Evolutionary conservation across 2,888 invertebrate genomes (phyloP).

Genomic region (Pocota personata): DNA sequence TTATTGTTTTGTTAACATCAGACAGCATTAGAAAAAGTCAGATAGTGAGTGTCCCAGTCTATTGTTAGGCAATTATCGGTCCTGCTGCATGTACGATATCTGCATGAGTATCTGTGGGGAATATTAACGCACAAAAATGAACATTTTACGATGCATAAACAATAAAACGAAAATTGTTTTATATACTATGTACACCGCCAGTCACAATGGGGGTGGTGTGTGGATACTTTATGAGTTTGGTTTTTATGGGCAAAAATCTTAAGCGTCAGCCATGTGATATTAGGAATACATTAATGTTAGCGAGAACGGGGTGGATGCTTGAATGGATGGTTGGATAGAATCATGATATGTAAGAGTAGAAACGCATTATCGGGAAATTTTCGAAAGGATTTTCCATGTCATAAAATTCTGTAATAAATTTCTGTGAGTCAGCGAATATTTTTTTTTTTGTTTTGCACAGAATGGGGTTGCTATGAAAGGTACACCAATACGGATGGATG

Average conservation of each 20-base stretch:
- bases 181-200: neutral
- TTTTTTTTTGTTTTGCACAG: neutral
- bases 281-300: slow-evolving; percentile 62
- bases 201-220: neutral
- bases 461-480: neutral
- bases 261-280: slow-evolving; percentile 60
- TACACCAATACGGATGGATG: neutral
- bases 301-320: slow-evolving; percentile 14
- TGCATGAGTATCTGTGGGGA: slow-evolving; percentile 5
- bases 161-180: slow-evolving; percentile 56
- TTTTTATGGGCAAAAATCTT: slow-evolving; percentile 54
- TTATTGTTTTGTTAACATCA: neutral
- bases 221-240: slow-evolving; percentile 15
- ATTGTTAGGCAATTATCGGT: slow-evolving; percentile 21
- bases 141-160: slow-evolving; percentile 58
- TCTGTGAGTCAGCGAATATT: slow-evolving; percentile 60
- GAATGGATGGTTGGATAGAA: neutral
- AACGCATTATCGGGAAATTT: slow-evolving; percentile 54
- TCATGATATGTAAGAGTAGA: slow-evolving; percentile 26
- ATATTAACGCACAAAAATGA: slow-evolving; percentile 35
- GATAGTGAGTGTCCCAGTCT: neutral
- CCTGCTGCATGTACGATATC: neutral
- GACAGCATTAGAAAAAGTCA: no score
- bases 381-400: slow-evolving; percentile 66
- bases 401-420: slow-evolving; percentile 68